Evolutionary conservation across 2,888 invertebrate species (phyloP), one percentile per base, ranked within the genome.

Genomic region (Acanthosoma haemorrhoidale): DNA sequence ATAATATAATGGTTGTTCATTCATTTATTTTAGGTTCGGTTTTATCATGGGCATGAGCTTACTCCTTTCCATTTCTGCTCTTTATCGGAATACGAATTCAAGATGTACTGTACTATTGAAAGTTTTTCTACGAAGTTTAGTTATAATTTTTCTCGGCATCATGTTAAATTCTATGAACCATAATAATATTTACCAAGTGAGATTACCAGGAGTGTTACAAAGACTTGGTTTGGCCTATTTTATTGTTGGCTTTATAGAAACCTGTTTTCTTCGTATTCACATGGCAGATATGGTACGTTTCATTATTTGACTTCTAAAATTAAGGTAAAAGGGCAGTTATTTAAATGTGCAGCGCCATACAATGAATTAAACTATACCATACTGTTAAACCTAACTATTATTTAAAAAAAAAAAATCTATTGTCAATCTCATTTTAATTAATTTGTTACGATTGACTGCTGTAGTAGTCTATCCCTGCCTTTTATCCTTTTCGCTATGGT

Each of bases 1-100:
- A 13, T 61, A n/a, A 64, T 58, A 63, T 13, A 38, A 60, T 59
- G 69, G 15, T 41, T n/a, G 15, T n/a, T 41, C 6, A 13, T 41
- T 11, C 5, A 5, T n/a, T n/a, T 73, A 73, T 77, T 77, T 8
- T 74, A 88, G 88, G 87, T 93, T 94, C 79, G 86, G 90, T 29
- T 94, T 91, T 87, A 85, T 92, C n/a, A 92, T 92, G 92, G 94
- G 94, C 0, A 84, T 91, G 71, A 87, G 91, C 0, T 81, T 92
- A 73, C 86, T 88, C 1, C 83, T 92, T 71, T 89, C 92, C 0
- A 83, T 92, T 25, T 86, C 88, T 74, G 86, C 87, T 0, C 83
- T 89, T 67, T 82, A 91, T 1, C 82, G 89, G 74, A 84, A 87
- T 25, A 85, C 87, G 0, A 80, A 86, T 75, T 85, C 88, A 0